These are phyloP conservation scores for Oedothorax gibbosus DNA, from an alignment of 1,140 invertebrate genomes.

Conservation along the genomic window DNA sequence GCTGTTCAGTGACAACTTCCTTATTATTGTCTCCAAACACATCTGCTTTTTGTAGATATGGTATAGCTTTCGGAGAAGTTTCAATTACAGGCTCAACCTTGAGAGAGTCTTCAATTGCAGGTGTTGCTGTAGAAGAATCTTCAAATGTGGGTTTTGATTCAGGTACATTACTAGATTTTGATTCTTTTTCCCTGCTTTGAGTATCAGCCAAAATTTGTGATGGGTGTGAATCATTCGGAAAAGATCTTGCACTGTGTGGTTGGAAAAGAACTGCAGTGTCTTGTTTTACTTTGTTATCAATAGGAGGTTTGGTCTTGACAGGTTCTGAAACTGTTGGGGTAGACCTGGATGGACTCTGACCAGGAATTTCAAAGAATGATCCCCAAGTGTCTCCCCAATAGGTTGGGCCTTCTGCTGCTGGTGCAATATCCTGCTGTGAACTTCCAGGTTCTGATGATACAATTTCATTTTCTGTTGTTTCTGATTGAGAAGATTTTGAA, in stretches of 20 bases:
- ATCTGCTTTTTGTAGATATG: background rate
- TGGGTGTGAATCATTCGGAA: conserved; percentile 18
- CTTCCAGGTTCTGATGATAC: background rate
- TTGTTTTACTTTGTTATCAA: conserved; percentile 1
- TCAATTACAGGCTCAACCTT: background rate
- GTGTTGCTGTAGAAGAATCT: background rate
- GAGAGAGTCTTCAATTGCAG: background rate
- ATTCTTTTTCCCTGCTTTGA: background rate
- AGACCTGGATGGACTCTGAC: background rate
- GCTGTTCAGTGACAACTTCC: conserved; percentile 13
- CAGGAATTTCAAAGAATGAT: conserved; percentile 51
- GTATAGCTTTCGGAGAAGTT: background rate
- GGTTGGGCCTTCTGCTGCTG: background rate
- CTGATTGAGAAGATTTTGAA: conserved; percentile 18
- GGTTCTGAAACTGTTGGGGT: background rate
- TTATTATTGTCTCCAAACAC: background rate
- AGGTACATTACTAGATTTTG: background rate
- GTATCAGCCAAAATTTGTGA: background rate
- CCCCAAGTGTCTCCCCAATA: conserved; percentile 56
- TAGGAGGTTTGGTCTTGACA: conserved; percentile 3
- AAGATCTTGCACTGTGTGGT: conserved; percentile 48
- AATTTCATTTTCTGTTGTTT: conserved; percentile 11
- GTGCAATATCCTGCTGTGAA: background rate
- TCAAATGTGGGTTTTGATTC: background rate
- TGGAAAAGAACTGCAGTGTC: conserved; percentile 42